A percentile compares a stretch with the other conserved stretches of the same genome.
Evolutionary conservation across 2,113 vertebrate species (phyloP).

Genomic region (Pseudopipra pipra): DNA sequence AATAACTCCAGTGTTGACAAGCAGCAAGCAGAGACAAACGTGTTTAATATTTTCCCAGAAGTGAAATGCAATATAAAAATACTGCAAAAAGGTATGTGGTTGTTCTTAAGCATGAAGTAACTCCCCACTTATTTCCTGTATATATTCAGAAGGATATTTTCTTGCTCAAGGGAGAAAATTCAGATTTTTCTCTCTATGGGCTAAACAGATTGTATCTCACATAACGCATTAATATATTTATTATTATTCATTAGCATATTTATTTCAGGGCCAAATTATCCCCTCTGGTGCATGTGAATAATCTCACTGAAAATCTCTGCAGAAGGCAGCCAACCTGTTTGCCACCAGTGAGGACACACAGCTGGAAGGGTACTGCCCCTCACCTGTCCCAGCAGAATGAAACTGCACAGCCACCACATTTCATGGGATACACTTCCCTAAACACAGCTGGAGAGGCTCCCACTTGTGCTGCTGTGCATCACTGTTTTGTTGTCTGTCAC

Average conservation of each 20-base stretch:
- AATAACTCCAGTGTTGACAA: background rate
- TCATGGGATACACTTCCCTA: background rate
- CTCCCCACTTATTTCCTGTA: background rate
- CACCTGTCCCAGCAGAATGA: background rate
- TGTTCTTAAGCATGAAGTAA: background rate
- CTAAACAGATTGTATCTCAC: background rate
- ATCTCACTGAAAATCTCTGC: background rate
- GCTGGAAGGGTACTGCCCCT: background rate
- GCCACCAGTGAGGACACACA: background rate
- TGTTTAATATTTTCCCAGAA: background rate
- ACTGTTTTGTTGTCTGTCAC: background rate
- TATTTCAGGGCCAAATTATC: background rate
- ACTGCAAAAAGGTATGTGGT: background rate
- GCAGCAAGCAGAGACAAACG: background rate
- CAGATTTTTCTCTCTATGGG: background rate
- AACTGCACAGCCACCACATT: background rate
- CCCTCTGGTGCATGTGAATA: background rate
- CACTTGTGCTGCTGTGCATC: background rate
- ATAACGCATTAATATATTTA: background rate
- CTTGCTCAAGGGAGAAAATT: background rate
- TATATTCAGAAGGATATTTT: background rate
- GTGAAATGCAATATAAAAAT: background rate
- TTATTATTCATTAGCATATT: slow-evolving; percentile 14
- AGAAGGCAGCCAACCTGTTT: background rate
- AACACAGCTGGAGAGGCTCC: background rate